Evolutionary conservation across 2,888 invertebrate genomes (phyloP), one percentile per base, ranked within the genome.

Genomic region (Caradrina kadenii): DNA sequence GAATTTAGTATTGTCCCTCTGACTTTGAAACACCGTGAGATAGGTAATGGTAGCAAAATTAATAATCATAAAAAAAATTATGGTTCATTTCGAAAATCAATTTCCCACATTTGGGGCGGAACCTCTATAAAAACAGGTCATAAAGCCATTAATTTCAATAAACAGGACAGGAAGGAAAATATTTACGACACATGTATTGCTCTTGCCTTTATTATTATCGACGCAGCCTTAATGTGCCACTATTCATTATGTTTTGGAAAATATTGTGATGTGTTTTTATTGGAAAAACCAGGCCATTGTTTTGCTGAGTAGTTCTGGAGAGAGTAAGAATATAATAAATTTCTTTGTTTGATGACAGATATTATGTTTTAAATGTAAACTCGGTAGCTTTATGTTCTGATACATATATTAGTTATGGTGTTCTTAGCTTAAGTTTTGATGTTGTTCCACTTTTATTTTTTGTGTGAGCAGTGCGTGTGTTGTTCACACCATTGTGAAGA

Each of bases 81-180:
- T 48, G 50, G 54, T 21, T 72, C 55, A 59, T 72, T 59, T 50
- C 55, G 52, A 68, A 72, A 77, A 75, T 69, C 70, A 78, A 81
- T 79, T 48, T 70, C 11, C 13, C 50, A 21, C n/a, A 60, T 70
- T 68, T 67, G n/a, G 39, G 48, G 15, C 39, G 48, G 26, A 65
- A 77, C 68, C 68, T 48, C 60, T 66, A 77, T 77, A 67, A 76
- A 81, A 74, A 56, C 62, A 2, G 21, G 11, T 21, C 56, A 50
- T 61, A 63, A 73, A 54, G 50, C 59, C 71, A 75, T 80, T 80
- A 82, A 82, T 82, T 74, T 71, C 71, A 80, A 79, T 82, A 76
- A 76, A 66, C 70, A 70, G 31, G 67, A 21, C 60, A 60, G 73
- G 65, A 63, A 70, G 63, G 64, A 73, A 72, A 78, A 70, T 76